Evolutionary conservation across 1,140 invertebrate species (phyloP).

Genomic region (Ruditapes philippinarum): DNA sequence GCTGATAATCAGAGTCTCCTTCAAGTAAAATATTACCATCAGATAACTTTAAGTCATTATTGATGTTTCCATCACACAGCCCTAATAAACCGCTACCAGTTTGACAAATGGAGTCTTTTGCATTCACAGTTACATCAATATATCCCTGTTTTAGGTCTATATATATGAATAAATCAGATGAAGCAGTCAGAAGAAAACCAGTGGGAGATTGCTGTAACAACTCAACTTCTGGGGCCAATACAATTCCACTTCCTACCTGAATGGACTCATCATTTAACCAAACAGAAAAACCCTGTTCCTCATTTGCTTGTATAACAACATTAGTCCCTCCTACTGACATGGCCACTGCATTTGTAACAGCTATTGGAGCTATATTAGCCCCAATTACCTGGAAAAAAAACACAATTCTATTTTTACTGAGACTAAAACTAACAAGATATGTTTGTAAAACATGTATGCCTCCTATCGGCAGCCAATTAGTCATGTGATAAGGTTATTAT

Average conservation of each 20-base stretch:
- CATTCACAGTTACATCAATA: slow-evolving; percentile 30
- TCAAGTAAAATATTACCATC: slow-evolving; percentile 1
- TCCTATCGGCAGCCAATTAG: no score
- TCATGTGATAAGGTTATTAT: no score
- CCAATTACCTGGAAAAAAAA: slow-evolving; percentile 7
- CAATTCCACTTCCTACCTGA: slow-evolving; percentile 11
- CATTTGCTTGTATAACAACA: slow-evolving; percentile 31
- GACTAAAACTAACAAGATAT: no score
- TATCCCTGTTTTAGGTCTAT: slow-evolving; percentile 43
- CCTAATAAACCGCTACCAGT: slow-evolving; percentile 6
- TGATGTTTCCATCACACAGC: not conserved
- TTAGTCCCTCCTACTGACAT: slow-evolving; percentile 10
- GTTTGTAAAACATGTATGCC: no score
- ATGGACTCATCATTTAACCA: slow-evolving; percentile 10
- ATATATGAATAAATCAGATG: slow-evolving; percentile 17
- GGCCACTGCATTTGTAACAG: slow-evolving; percentile 26
- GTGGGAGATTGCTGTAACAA: slow-evolving; percentile 9
- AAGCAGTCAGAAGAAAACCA: not conserved
- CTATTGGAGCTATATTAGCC: slow-evolving; percentile 30
- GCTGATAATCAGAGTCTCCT: not conserved
- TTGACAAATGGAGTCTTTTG: slow-evolving; percentile 25
- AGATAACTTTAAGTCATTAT: slow-evolving; percentile 41
- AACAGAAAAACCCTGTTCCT: not conserved
- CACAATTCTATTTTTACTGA: not conserved
- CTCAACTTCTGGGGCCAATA: slow-evolving; percentile 32